These are phyloP conservation scores for Dynastes tityus DNA, from an alignment of 2,888 invertebrate species.

Conservation along the genomic window DNA sequence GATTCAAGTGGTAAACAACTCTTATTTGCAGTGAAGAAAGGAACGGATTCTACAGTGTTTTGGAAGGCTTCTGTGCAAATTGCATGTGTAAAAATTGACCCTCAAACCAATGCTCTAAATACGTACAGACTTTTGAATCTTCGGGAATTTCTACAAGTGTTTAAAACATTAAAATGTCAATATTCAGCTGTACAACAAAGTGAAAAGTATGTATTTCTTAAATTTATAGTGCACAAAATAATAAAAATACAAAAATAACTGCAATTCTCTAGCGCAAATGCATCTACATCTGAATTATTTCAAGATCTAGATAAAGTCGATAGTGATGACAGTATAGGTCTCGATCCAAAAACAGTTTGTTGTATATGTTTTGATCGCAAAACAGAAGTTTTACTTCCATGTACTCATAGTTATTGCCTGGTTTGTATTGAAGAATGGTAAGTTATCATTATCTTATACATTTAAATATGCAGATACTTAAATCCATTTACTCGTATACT, in stretches of 20 bases:
- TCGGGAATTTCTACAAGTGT: conserved; percentile 78
- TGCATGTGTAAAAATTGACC: conserved; percentile 76
- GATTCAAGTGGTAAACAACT: conserved; percentile 77
- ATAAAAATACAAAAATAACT: neutral
- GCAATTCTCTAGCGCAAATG: conserved; percentile 40
- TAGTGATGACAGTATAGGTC: conserved; percentile 53
- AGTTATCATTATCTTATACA: conserved; percentile 54
- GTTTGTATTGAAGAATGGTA: conserved; percentile 83
- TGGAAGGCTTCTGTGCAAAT: conserved; percentile 82
- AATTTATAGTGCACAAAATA: neutral
- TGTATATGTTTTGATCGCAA: conserved; percentile 82
- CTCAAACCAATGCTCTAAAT: conserved; percentile 64
- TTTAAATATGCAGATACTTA: conserved; percentile 18
- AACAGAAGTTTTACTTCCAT: conserved; percentile 79
- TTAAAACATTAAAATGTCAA: conserved; percentile 73
- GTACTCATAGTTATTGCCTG: conserved; percentile 81
- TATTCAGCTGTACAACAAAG: conserved; percentile 66
- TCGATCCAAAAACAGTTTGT: conserved; percentile 73
- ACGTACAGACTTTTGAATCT: conserved; percentile 76
- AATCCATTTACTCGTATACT: conserved; percentile 56
- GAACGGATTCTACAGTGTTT: conserved; percentile 76
- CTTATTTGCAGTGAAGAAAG: conserved; percentile 78
- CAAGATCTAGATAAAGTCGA: conserved; percentile 63
- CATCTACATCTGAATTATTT: conserved; percentile 68
- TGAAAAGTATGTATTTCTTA: conserved; percentile 56